These are phyloP conservation scores for Mastigias papua DNA, from an alignment of 30 jellyfish, hydroid and myxozoan species.

Conservation along the genomic window DNA sequence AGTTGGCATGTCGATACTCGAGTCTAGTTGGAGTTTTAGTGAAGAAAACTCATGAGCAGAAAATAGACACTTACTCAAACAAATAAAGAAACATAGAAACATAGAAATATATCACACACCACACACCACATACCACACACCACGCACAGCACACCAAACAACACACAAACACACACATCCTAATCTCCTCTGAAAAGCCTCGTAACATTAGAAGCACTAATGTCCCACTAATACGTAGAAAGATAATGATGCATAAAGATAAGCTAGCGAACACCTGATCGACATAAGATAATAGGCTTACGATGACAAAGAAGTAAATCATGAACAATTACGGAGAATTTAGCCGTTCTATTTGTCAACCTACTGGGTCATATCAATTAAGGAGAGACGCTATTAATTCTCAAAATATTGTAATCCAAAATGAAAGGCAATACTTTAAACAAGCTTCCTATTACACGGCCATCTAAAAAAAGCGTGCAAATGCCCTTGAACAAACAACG, in stretches of 20 bases:
- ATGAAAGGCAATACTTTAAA: slow-evolving; percentile 25
- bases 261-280: neutral
- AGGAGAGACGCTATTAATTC: slow-evolving; percentile 30
- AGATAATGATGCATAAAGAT: neutral
- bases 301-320: slow-evolving; percentile 1
- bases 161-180: no score
- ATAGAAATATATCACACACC: no score
- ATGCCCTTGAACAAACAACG: neutral
- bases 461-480: neutral
- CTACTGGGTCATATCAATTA: slow-evolving; percentile 45
- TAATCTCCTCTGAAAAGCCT: neutral
- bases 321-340: neutral
- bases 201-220: neutral
- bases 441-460: slow-evolving; percentile 12
- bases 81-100: no score
- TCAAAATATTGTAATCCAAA: slow-evolving; percentile 22
- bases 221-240: neutral
- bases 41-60: no score
- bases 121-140: no score
- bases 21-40: no score
- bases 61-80: no score
- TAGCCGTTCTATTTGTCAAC: slow-evolving; percentile 20
- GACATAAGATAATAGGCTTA: slow-evolving; percentile 2
- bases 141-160: no score
- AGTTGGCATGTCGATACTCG: no score